Percentiles rank a stretch among this genome's conserved stretches.
Conservation (phyloP, 2,113 vertebrate species). For the Tenebrosternarchus preto region DNA sequence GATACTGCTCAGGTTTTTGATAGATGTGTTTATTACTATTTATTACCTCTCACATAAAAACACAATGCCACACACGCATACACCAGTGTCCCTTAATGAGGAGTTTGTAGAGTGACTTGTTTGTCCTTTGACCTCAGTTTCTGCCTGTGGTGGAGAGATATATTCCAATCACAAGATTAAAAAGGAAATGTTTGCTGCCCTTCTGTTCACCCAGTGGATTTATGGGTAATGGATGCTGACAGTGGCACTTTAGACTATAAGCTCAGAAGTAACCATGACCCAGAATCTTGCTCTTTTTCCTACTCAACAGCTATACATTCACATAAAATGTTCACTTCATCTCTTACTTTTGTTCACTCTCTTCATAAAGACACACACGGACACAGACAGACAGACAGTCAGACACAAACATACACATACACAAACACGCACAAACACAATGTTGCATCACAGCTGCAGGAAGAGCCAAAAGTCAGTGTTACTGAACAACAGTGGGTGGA, state of each 20-base stretch:
- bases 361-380: constrained; percentile 6
- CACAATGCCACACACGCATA: constrained; percentile 8
- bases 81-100: constrained; percentile 4
- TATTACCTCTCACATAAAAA: constrained; percentile 6
- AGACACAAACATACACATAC: constrained; percentile 15
- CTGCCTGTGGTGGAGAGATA: constrained; percentile 32
- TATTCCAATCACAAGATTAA: constrained; percentile 27
- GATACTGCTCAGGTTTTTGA: neutral
- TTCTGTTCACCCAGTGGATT: constrained; percentile 56
- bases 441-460: constrained; percentile 46
- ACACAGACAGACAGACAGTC: constrained; percentile 23
- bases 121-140: constrained; percentile 39
- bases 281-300: neutral
- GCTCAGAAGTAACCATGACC: neutral
- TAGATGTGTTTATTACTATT: neutral
- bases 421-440: constrained; percentile 34
- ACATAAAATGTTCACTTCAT: neutral
- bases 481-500: constrained; percentile 57
- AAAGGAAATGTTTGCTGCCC: constrained; percentile 70
- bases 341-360: constrained; percentile 6
- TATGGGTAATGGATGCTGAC: constrained; percentile 62
- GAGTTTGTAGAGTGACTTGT: constrained; percentile 13
- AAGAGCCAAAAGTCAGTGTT: constrained; percentile 47
- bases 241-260: constrained; percentile 50
- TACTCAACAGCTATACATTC: neutral